A percentile compares a stretch with the other conserved stretches of the same genome.
These are phyloP conservation scores for Bubo scandiacus DNA, from an alignment of 2,113 vertebrate species.

Conservation along the genomic window DNA sequence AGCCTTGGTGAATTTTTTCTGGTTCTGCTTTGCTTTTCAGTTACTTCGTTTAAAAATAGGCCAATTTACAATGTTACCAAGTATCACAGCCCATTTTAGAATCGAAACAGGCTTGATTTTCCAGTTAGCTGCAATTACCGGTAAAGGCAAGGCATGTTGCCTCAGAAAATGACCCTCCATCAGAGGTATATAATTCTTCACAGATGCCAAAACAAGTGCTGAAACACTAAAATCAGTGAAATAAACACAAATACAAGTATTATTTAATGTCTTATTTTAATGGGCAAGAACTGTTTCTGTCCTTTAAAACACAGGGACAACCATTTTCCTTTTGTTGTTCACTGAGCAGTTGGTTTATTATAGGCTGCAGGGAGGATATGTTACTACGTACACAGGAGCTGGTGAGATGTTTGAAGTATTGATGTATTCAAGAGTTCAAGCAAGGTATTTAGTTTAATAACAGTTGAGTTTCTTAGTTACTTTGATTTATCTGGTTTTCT, in stretches of 20 bases:
- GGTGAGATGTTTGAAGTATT: not conserved
- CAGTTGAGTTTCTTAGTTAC: not conserved
- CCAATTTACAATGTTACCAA: not conserved
- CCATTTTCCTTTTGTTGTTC: not conserved
- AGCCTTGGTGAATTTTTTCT: not conserved
- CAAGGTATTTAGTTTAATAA: not conserved
- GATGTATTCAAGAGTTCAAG: not conserved
- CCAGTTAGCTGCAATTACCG: not conserved
- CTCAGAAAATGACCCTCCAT: not conserved
- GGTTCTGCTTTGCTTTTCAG: not conserved
- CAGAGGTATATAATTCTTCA: not conserved
- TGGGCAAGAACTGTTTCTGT: not conserved
- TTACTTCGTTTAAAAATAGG: not conserved
- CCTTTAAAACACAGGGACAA: not conserved
- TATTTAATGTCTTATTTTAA: not conserved
- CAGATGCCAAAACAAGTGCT: not conserved
- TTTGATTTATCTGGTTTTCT: not conserved
- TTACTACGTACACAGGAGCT: accelerated
- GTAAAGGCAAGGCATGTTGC: not conserved
- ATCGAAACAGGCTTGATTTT: not conserved
- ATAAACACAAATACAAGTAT: not conserved
- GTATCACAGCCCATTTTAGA: not conserved
- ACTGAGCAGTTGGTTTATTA: not conserved
- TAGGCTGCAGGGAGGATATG: not conserved
- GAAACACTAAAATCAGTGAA: not conserved